Evolutionary conservation across 1,140 invertebrate species (phyloP).

Genomic region (Nephotettix cincticeps): DNA sequence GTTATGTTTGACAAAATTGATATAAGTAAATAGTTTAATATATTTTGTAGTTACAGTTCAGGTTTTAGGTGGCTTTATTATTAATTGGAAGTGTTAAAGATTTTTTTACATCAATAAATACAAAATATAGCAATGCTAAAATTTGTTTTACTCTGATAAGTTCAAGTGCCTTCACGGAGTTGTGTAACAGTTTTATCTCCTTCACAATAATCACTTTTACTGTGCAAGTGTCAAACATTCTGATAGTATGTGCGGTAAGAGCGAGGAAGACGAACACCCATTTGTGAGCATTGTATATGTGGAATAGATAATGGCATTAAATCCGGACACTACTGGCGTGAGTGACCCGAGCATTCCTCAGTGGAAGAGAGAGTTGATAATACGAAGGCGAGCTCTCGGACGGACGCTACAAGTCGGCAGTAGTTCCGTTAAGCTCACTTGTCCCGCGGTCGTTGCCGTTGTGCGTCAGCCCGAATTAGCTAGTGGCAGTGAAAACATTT

Average conservation of each 20-base stretch:
- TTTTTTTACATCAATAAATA: not conserved
- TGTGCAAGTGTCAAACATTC: not conserved
- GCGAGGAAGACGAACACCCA: not conserved
- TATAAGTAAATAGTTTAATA: not conserved
- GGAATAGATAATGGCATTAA: conserved; percentile 7
- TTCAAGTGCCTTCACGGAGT: too few species aligned
- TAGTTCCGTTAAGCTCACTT: conserved; percentile 21
- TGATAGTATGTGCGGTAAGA: not conserved
- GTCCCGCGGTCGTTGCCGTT: conserved; percentile 18
- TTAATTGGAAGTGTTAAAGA: not conserved
- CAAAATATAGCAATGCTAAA: not conserved
- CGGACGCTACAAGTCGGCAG: conserved; percentile 35
- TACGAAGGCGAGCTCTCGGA: conserved; percentile 55
- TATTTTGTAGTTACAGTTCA: not conserved
- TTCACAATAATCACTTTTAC: not conserved
- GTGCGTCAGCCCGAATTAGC: conserved; percentile 27
- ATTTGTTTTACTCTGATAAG: not conserved
- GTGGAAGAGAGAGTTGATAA: conserved; percentile 73
- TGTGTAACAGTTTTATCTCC: not conserved
- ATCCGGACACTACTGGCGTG: conserved; percentile 39
- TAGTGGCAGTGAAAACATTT: conserved; percentile 31
- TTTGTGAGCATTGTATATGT: not conserved
- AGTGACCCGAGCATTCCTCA: conserved; percentile 53
- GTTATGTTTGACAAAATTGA: conserved; percentile 8
- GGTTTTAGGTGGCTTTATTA: not conserved